A percentile compares a stretch with the other conserved stretches of the same genome.
Evolutionary conservation across 2,888 invertebrate species (phyloP).

Genomic region (Pasiphila rectangulata): DNA sequence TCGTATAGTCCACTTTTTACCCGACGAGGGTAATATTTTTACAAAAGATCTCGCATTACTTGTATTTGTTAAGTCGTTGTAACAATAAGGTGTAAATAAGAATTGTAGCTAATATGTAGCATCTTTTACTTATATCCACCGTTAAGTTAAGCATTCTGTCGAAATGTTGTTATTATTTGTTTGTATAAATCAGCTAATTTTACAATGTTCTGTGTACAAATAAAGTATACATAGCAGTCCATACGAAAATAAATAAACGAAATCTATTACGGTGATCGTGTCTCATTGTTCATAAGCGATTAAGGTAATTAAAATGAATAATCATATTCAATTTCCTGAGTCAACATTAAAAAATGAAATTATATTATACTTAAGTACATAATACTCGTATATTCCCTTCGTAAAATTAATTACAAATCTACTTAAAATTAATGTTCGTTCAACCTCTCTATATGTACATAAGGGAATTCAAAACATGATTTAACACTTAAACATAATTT

Average conservation of each 20-base stretch:
- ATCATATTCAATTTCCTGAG: too few relatives aligned
- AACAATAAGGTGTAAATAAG: neutral
- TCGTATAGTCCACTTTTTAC: neutral
- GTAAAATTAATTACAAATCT: neutral
- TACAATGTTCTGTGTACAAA: neutral
- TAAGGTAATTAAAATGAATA: too few relatives aligned
- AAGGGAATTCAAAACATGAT: neutral
- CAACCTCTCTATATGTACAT: slow-evolving; percentile 3
- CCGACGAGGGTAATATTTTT: too few relatives aligned
- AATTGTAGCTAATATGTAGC: neutral
- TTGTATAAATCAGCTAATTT: neutral
- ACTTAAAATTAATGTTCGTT: neutral
- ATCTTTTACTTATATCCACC: slow-evolving; percentile 6
- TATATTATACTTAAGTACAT: too few relatives aligned
- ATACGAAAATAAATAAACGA: too few relatives aligned
- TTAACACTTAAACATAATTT: neutral
- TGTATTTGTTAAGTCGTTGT: neutral
- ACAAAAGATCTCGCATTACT: slow-evolving; percentile 6
- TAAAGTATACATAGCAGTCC: too few relatives aligned
- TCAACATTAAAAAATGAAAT: too few relatives aligned
- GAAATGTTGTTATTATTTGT: too few relatives aligned
- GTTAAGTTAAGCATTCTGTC: neutral
- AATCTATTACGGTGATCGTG: too few relatives aligned
- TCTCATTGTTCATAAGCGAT: too few relatives aligned
- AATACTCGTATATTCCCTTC: too few relatives aligned